Base-by-base conservation (phyloP, 2,888 invertebrate genomes). In the Drosophila rellima region DNA sequence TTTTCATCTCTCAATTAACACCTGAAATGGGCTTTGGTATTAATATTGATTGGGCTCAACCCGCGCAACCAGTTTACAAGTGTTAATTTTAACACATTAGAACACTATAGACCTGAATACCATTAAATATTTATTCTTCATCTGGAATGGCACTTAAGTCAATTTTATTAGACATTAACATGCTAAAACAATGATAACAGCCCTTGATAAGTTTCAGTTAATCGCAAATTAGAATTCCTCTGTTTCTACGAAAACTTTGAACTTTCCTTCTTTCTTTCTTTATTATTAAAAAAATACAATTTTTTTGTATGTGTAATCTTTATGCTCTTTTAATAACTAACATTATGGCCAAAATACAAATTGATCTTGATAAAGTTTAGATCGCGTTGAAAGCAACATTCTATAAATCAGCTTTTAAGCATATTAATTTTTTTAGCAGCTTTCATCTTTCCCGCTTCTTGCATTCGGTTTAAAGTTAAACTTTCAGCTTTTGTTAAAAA, bases 21-120 rank as follows among this genome's bases (percentile, higher is more conserved):
- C 54, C 37, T 47, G 62, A 37, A 62, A 62, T 61, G 29, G 44
- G 37, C 44, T 45, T 31, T 39, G 20, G 23, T 10, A 31, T 47
- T 3, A 2, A 8, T 8, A 37, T 31, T 39, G 45, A 45, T 62
- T 62, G 39, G 26, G 48, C 26, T 33, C 39, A 31, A 33, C 40
- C 39, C 50, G 48, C 35, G 2, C 59, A 61, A 55, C 61, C 66
- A 54, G 66, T 61, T 66, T 42, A 13, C n/a, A 61, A 42, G 66
- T 61, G 61, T 66, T 40, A 66, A 66, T 55, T 44, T 42, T 55
- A 42, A 61, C 60, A 66, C 35, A 10, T 60, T 13, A 33, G 52
- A 60, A 54, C 60, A 59, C 23, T 44, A 23, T 11, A 52, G 52
- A 15, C 7, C 26, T 44, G 45, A 59, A 52, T 42, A 65, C 47